Evolutionary conservation across 2,888 invertebrate genomes (phyloP).

Genomic region (Choreutis nemorana): DNA sequence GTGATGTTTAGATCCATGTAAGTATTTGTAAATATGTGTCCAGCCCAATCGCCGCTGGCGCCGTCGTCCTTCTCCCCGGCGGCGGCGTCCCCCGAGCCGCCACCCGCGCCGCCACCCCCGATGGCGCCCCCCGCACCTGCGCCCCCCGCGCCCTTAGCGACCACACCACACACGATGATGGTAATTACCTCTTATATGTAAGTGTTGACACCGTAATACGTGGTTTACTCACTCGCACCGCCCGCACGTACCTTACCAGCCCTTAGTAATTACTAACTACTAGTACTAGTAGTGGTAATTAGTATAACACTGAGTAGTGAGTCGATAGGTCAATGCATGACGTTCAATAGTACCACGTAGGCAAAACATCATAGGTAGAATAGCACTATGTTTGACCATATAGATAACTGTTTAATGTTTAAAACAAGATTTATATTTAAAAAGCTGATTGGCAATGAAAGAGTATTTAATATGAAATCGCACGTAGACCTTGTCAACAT

Average conservation of each 20-base stretch:
- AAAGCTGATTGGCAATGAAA: no score
- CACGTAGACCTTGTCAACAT: no score
- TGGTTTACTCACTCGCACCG: constrained; percentile 57
- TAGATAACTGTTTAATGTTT: no score
- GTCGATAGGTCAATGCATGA: no score
- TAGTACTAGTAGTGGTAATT: no score
- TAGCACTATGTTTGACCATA: no score
- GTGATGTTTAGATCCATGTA: background rate
- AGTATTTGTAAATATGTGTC: constrained; percentile 8
- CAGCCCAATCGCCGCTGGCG: constrained; percentile 67
- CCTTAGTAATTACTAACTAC: no score
- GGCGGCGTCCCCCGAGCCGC: constrained; percentile 67
- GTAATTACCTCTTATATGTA: constrained; percentile 68
- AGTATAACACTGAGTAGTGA: no score
- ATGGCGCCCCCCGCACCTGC: constrained; percentile 38
- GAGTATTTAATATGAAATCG: no score
- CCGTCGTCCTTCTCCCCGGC: constrained; percentile 65
- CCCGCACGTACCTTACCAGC: constrained; percentile 42
- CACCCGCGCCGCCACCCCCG: constrained; percentile 66
- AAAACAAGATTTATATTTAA: no score
- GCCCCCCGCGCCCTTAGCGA: constrained; percentile 41
- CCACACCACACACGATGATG: constrained; percentile 64
- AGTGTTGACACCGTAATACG: constrained; percentile 66
- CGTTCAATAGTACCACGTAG: no score
- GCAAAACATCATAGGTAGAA: no score